phyloP scores from a whole-genome alignment of 2,797 vertebrate species.

The Lacerta viridis region DNA sequence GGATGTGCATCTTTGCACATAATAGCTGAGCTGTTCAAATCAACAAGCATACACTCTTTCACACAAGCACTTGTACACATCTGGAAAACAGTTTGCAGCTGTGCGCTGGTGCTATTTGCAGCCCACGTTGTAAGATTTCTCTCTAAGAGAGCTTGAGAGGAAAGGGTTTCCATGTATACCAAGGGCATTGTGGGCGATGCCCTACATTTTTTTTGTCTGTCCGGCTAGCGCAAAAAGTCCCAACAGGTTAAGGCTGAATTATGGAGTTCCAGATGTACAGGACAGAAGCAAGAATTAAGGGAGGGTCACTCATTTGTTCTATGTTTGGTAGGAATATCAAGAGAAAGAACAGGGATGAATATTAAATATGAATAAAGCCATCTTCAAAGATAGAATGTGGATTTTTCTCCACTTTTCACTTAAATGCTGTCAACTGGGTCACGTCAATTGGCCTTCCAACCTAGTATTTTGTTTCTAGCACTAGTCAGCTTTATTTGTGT shows the following conservation, averaged over 20 bases:
- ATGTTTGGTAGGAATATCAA: neutral
- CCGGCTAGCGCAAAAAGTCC: neutral
- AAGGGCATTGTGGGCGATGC: neutral
- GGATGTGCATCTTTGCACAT: too few species aligned
- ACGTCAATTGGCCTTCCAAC: neutral
- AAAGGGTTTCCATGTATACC: neutral
- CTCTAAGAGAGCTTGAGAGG: neutral
- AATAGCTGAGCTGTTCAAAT: too few species aligned
- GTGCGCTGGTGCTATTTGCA: neutral
- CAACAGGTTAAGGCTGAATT: neutral
- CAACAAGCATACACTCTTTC: too few species aligned
- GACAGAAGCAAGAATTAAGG: neutral
- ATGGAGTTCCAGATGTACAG: neutral
- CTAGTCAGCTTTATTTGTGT: neutral
- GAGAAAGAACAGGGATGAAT: neutral
- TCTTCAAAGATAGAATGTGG: neutral
- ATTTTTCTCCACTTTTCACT: neutral
- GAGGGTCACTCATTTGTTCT: neutral
- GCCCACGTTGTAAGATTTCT: neutral
- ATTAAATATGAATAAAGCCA: neutral
- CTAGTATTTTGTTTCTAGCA: neutral
- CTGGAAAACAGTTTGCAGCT: too few species aligned
- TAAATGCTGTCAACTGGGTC: conserved; percentile 1
- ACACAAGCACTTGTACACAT: too few species aligned
- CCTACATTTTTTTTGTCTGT: neutral